phyloP scores from a whole-genome alignment of 2,797 vertebrate genomes.

The Rhinogobio ventralis region DNA sequence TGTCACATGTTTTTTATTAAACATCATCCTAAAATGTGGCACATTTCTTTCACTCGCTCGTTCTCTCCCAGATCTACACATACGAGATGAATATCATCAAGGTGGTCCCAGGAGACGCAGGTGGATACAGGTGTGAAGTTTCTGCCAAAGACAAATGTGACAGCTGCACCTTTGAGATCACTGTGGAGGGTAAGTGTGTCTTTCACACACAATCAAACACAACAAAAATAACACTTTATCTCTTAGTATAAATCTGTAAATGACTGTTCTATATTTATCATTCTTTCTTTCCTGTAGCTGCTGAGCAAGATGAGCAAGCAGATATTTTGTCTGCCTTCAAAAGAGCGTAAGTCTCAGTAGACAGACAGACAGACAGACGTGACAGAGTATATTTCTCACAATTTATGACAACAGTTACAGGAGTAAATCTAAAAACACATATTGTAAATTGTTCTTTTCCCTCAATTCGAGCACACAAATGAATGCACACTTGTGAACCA shows the following conservation, averaged over 20 bases:
- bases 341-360: slow-evolving; percentile 74
- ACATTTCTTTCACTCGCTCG: neutral
- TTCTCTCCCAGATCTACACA: slow-evolving; percentile 78
- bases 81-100: slow-evolving; percentile 86
- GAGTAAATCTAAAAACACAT: neutral
- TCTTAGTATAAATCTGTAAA: neutral
- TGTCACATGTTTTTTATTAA: neutral
- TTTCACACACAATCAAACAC: slow-evolving; percentile 28
- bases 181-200: slow-evolving; percentile 81
- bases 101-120: slow-evolving; percentile 78
- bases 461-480: neutral
- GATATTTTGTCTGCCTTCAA: slow-evolving; percentile 82
- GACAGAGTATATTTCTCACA: neutral
- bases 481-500: neutral
- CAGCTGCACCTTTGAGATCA: slow-evolving; percentile 84
- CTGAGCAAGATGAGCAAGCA: slow-evolving; percentile 60
- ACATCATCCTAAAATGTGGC: neutral
- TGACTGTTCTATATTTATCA: neutral
- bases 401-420: neutral
- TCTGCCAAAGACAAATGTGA: slow-evolving; percentile 87
- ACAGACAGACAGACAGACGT: neutral
- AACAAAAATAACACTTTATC: slow-evolving; percentile 14
- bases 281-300: slow-evolving; percentile 67
- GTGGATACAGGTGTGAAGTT: slow-evolving; percentile 88
- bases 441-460: neutral